Percentiles rank a stretch among this genome's conserved stretches.
Evolutionary conservation across 2,113 vertebrate genomes (phyloP).

Genomic region (Tragelaphus strepsiceros): DNA sequence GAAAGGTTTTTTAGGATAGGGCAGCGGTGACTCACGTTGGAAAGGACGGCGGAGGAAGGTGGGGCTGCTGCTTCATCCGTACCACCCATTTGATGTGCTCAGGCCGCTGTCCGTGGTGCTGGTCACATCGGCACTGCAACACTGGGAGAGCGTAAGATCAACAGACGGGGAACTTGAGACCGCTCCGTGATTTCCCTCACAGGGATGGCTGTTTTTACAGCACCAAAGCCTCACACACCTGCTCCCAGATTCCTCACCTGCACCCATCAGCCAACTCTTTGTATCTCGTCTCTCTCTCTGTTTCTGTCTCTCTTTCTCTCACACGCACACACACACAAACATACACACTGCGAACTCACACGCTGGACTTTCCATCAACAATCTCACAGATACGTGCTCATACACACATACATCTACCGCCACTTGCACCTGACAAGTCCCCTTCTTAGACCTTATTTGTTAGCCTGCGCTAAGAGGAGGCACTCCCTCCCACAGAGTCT

Average conservation of each 20-base stretch:
- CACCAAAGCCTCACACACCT: background rate
- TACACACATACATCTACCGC: background rate
- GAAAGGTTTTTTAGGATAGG: background rate
- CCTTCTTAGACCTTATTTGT: background rate
- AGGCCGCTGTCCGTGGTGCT: slow-evolving; percentile 51
- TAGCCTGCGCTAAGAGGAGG: background rate
- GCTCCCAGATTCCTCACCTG: background rate
- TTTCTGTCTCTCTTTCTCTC: background rate
- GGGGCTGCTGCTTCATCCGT: accelerated
- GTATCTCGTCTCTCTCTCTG: accelerated
- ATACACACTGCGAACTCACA: background rate
- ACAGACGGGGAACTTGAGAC: background rate
- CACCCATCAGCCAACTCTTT: background rate
- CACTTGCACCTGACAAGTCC: background rate
- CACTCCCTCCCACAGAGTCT: background rate
- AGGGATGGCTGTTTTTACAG: background rate
- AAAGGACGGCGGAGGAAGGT: background rate
- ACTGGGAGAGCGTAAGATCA: accelerated
- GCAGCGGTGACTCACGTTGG: background rate
- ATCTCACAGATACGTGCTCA: background rate
- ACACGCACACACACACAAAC: background rate
- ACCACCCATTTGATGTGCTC: accelerated
- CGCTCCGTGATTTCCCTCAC: background rate
- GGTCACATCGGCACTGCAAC: accelerated
- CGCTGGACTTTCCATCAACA: background rate